phyloP scores from a whole-genome alignment of 2,888 invertebrate genomes.

The Drosophila prostipennis region DNA sequence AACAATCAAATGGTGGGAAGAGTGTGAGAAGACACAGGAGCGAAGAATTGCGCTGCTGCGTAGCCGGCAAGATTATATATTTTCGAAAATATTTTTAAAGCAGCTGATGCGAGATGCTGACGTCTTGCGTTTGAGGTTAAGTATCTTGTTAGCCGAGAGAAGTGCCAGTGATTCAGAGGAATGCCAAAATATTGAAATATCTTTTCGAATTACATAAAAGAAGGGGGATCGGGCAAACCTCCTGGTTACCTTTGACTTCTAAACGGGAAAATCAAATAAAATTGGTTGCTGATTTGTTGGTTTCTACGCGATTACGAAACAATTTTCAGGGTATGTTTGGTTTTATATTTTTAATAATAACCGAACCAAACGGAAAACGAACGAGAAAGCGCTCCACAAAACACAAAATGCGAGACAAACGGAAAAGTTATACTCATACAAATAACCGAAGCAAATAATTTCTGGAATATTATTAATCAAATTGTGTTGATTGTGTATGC shows the following conservation, averaged over 20 bases:
- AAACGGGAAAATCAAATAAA: slow-evolving; percentile 30
- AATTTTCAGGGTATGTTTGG: slow-evolving; percentile 45
- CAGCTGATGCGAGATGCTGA: slow-evolving; percentile 35
- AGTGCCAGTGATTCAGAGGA: not conserved
- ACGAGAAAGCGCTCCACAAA: slow-evolving; percentile 35
- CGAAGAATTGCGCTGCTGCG: slow-evolving; percentile 18
- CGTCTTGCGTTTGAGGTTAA: slow-evolving; percentile 65
- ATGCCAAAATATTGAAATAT: slow-evolving; percentile 27
- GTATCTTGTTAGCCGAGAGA: slow-evolving; percentile 31
- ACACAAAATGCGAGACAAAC: slow-evolving; percentile 29
- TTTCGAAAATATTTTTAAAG: slow-evolving; percentile 72
- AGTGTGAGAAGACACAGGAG: slow-evolving; percentile 2
- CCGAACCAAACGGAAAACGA: slow-evolving; percentile 47
- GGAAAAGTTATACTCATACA: slow-evolving; percentile 38
- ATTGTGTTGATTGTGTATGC: slow-evolving; percentile 35
- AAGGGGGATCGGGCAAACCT: not conserved
- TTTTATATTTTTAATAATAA: slow-evolving; percentile 52
- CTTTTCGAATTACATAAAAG: slow-evolving; percentile 54
- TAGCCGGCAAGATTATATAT: slow-evolving; percentile 58
- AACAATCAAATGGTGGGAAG: slow-evolving; percentile 54
- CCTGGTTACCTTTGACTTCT: slow-evolving; percentile 25
- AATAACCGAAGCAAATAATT: slow-evolving; percentile 45
- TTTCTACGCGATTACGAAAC: slow-evolving; percentile 74
- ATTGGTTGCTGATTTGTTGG: slow-evolving; percentile 50
- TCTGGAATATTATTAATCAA: slow-evolving; percentile 37